Base-by-base conservation (phyloP, 2,797 vertebrate species). In the Muraenolepis orangiensis region DNA sequence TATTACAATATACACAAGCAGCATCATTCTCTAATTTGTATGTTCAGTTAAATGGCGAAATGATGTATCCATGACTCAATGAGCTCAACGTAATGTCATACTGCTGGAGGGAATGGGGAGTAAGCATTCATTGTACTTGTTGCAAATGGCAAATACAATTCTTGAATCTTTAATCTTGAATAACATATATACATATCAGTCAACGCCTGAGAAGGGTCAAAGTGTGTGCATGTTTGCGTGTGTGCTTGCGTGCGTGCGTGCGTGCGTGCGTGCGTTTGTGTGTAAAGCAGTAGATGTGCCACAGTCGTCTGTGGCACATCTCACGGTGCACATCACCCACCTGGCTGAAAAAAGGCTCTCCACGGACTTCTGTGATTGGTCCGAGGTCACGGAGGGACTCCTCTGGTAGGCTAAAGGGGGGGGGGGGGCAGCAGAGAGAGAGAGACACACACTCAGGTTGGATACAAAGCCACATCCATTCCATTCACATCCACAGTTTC, bases 341-440 rank as follows among this genome's bases (percentile, higher is more conserved):
- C 95, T 97, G 84, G 96, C 93, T 76, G 95, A 93, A 87, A 98
- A 98, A 75, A 97, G 92, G 78, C 91, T 93, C 86, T 99, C 96
- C 0, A 95, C 89, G 34, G 95, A 92, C 85, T 94, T 96, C 84
- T 92, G 93, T 18, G 95, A 95, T 82, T 95, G 94, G 72, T 94
- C 90, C 0, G 95, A 94, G 68, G 95, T 93, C 85, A 95, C 87
- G 3, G 95, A 92, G 0, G 93, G 91, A 85, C 90, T 95, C 82
- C 91, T 93, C 61, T 91, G 91, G 0, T 92, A 88, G 71, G 87
- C 97, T 99, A n/a, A n/a, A n/a, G n/a, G n/a, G n/a, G n/a, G n/a
- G n/a, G 83, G 85, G 28, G 81, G 36, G 26, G 61, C 51, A 82
- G 57, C n/a, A 64, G 31, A 85, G 66, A 81, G 40, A 69, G 16